Conservation (phyloP, 2,113 vertebrate species). For the Calyptommatus sinebrachiatus region DNA sequence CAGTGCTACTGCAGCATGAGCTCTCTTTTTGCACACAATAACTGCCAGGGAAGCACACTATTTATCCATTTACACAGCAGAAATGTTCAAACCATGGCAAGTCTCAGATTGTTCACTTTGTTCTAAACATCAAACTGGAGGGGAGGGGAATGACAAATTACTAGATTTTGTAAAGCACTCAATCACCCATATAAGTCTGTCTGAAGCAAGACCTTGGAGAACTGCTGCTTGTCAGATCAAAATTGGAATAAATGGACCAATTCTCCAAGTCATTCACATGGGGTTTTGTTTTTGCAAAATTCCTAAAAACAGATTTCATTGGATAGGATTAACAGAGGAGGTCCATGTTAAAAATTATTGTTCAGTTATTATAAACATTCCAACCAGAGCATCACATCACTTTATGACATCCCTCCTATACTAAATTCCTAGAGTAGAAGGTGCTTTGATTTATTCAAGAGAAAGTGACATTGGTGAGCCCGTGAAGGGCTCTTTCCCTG, state of each 20-base stretch:
- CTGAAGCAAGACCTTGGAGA: background rate
- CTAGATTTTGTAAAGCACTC: background rate
- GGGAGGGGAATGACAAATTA: fast-evolving
- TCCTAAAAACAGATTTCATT: background rate
- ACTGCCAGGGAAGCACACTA: background rate
- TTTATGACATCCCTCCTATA: background rate
- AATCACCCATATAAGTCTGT: background rate
- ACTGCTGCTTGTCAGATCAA: background rate
- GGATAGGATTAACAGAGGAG: background rate
- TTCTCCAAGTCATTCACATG: background rate
- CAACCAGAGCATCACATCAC: background rate
- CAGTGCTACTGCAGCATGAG: background rate
- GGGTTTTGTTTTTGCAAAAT: background rate
- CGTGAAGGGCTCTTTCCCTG: too few species aligned
- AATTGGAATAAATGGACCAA: background rate
- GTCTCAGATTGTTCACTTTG: background rate
- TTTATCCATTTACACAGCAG: background rate
- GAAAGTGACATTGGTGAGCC: too few species aligned
- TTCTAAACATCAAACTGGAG: background rate
- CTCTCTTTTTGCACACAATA: background rate
- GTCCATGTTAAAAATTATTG: background rate
- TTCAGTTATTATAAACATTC: background rate
- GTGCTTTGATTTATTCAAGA: background rate
- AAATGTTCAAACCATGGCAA: background rate
- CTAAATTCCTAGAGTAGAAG: background rate